Evolutionary conservation across 2,113 vertebrate genomes (phyloP).

Genomic region (Ciconia stormi): DNA sequence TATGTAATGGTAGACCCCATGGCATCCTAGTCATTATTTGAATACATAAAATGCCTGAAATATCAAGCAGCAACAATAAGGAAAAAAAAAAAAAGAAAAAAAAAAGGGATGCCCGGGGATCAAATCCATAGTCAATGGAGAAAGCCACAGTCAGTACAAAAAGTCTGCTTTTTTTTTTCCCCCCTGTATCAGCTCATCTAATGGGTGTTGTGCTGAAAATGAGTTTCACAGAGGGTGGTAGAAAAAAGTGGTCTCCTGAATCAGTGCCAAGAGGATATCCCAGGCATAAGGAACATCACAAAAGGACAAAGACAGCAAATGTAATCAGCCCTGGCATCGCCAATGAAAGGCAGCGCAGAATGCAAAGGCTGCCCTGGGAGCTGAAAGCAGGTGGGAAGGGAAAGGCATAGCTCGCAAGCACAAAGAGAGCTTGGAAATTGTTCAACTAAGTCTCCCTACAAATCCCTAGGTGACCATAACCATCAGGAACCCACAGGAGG

Average conservation of each 20-base stretch:
- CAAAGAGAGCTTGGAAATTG: conserved; percentile 3
- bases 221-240: conserved; percentile 24
- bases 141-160: neutral
- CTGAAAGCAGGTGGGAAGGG: neutral
- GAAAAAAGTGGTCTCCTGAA: conserved; percentile 27
- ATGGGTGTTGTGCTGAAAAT: conserved; percentile 25
- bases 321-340: conserved; percentile 35
- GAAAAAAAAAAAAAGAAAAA: neutral
- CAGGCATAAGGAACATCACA: conserved; percentile 33
- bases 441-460: neutral
- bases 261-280: conserved; percentile 56
- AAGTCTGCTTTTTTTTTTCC: neutral
- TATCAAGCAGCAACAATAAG: neutral
- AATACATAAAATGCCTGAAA: neutral
- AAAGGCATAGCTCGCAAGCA: neutral
- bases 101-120: neutral
- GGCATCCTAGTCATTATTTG: neutral
- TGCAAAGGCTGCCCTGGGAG: neutral
- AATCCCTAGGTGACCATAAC: neutral
- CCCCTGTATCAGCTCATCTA: neutral
- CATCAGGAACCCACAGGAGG: neutral
- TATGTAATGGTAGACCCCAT: neutral
- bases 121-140: neutral
- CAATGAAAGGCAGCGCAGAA: neutral
- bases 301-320: conserved; percentile 55